phyloP scores from a whole-genome alignment of 1,140 invertebrate species.

The Brevipalpus yothersi region DNA sequence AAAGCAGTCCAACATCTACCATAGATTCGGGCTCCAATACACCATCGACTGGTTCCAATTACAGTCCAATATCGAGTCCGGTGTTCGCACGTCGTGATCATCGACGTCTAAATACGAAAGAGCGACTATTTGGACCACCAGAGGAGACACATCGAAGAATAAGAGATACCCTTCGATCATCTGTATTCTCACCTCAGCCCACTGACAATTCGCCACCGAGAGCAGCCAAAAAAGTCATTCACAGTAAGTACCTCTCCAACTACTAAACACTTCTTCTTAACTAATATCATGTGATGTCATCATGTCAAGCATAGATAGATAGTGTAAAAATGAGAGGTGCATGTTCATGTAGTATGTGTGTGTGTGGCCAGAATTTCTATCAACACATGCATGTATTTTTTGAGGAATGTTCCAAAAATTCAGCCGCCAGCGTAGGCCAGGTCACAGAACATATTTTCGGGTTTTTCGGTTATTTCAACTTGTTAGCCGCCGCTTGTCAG shows the following conservation, averaged over 20 bases:
- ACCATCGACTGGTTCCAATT: background rate
- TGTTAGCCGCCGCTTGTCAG: background rate
- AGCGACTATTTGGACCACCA: background rate
- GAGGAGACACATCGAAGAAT: background rate
- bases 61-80: background rate
- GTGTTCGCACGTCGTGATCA: background rate
- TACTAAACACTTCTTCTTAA: too few relatives aligned
- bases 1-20: background rate
- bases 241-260: background rate
- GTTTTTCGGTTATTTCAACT: background rate
- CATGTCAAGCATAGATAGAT: too few relatives aligned
- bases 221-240: background rate
- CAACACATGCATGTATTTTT: too few relatives aligned
- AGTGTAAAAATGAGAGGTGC: too few relatives aligned
- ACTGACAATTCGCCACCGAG: background rate
- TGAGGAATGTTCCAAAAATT: too few relatives aligned
- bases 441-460: too few relatives aligned
- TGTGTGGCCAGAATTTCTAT: too few relatives aligned
- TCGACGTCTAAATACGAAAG: background rate
- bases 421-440: too few relatives aligned
- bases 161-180: background rate
- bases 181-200: background rate
- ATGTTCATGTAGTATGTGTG: too few relatives aligned
- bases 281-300: too few relatives aligned
- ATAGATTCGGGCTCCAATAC: background rate